Evolutionary conservation across 92 coral and sea anemone genomes (phyloP).

Genomic region (Parazoanthus darwini): DNA sequence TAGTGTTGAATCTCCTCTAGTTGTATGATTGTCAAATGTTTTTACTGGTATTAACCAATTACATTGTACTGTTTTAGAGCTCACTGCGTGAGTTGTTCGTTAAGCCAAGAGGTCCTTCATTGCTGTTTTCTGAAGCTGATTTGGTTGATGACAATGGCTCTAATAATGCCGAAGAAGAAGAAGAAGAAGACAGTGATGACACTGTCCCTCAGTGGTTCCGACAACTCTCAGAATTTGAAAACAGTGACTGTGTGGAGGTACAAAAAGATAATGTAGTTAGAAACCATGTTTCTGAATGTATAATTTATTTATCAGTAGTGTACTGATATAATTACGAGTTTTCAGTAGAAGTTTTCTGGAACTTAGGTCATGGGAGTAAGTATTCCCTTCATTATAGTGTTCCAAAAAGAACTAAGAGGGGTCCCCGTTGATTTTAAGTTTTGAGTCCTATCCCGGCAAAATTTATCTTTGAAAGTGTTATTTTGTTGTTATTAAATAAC

Average conservation of each 20-base stretch:
- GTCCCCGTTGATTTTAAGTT: too few relatives aligned
- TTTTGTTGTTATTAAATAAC: too few relatives aligned
- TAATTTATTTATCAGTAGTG: background rate
- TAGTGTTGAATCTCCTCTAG: too few relatives aligned
- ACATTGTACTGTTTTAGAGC: constrained; percentile 20
- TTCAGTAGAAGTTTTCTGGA: background rate
- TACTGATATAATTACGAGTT: background rate
- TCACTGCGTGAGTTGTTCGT: constrained; percentile 49
- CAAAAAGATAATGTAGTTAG: background rate
- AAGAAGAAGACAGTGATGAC: constrained; percentile 72
- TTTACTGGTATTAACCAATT: background rate
- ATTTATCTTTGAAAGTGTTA: too few relatives aligned
- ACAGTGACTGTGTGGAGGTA: constrained; percentile 50
- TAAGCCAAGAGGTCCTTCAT: constrained; percentile 46
- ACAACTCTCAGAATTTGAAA: constrained; percentile 48
- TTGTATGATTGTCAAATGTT: too few relatives aligned
- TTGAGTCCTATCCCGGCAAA: too few relatives aligned
- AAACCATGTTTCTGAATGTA: background rate
- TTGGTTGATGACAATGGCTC: constrained; percentile 32
- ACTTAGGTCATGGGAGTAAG: too few relatives aligned
- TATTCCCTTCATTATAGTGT: too few relatives aligned
- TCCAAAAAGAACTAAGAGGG: too few relatives aligned
- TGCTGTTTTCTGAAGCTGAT: constrained; percentile 32
- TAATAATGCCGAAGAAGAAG: constrained; percentile 47
- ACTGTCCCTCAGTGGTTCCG: constrained; percentile 89